Evolutionary conservation across 53 echinoderm and acorn worm genomes (phyloP).

Genomic region (Echinarachnius parma): DNA sequence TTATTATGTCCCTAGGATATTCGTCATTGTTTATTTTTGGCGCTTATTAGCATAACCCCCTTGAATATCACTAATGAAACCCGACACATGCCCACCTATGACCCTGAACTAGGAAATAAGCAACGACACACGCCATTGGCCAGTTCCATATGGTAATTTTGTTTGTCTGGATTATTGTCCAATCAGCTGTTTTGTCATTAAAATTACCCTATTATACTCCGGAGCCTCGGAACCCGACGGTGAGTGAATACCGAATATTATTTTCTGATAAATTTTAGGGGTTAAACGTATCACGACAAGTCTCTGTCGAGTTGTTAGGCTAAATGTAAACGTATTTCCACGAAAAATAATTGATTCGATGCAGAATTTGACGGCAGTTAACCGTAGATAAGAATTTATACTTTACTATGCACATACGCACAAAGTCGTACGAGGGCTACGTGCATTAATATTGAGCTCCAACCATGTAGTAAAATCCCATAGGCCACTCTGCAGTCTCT

Average conservation of each 20-base stretch:
- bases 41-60: constrained; percentile 17
- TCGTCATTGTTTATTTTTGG: no score
- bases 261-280: constrained; percentile 99
- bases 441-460: no score
- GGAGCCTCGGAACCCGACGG: constrained; percentile 84
- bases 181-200: constrained; percentile 78
- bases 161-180: constrained; percentile 58
- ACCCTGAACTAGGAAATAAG: constrained; percentile 30
- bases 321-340: constrained; percentile 52
- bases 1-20: no score
- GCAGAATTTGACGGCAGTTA: constrained; percentile 60
- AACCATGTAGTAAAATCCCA: not conserved
- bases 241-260: constrained; percentile 98
- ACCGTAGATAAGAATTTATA: constrained; percentile 52
- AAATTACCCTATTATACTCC: constrained; percentile 86
- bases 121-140: constrained; percentile 50
- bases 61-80: constrained; percentile 59
- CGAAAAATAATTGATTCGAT: constrained; percentile 62
- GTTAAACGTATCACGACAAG: constrained; percentile 68
- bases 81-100: constrained; percentile 72
- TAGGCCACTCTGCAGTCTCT: no score
- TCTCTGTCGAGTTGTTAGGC: constrained; percentile 40
- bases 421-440: constrained; percentile 31
- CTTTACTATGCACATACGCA: constrained; percentile 70
- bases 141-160: constrained; percentile 70